Conservation (phyloP, 2,113 vertebrate species). For the Spizaetus ornatus region DNA sequence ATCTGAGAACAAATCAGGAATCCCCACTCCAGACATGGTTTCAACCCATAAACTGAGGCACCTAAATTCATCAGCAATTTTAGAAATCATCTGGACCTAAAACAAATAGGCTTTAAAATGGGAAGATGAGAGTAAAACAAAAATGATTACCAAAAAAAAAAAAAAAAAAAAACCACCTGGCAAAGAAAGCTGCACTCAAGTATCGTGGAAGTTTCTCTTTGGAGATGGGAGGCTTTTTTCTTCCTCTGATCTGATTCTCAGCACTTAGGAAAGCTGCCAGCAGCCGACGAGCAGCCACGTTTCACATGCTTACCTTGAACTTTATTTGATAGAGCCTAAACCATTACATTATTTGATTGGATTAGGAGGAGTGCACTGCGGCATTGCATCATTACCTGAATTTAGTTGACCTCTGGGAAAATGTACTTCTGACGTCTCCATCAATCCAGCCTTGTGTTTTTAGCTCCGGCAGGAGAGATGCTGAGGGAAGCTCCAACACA, state of each 20-base stretch:
- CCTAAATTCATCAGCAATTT: neutral
- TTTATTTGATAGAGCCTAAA: slow-evolving; percentile 21
- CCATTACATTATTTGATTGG: neutral
- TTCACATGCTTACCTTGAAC: slow-evolving; percentile 40
- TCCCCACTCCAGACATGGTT: neutral
- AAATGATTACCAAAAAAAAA: neutral
- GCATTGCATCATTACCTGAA: slow-evolving; percentile 28
- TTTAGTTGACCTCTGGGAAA: slow-evolving; percentile 18
- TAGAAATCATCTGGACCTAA: neutral
- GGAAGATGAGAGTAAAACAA: neutral
- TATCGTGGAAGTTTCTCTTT: neutral
- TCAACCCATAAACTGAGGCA: neutral
- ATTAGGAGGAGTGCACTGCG: neutral
- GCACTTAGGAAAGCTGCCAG: slow-evolving; percentile 49
- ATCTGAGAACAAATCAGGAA: neutral
- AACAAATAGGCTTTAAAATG: neutral
- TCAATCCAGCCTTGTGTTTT: neutral
- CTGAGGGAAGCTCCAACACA: neutral
- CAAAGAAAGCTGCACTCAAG: neutral
- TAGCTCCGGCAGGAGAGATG: neutral
- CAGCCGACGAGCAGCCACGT: neutral
- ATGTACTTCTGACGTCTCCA: neutral
- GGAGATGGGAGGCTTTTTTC: neutral
- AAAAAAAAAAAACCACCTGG: neutral
- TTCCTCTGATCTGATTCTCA: neutral